Percentiles rank a stretch among this genome's conserved stretches.
phyloP scores from a whole-genome alignment of 2,888 invertebrate species.

The Epirrhoe alternata region DNA sequence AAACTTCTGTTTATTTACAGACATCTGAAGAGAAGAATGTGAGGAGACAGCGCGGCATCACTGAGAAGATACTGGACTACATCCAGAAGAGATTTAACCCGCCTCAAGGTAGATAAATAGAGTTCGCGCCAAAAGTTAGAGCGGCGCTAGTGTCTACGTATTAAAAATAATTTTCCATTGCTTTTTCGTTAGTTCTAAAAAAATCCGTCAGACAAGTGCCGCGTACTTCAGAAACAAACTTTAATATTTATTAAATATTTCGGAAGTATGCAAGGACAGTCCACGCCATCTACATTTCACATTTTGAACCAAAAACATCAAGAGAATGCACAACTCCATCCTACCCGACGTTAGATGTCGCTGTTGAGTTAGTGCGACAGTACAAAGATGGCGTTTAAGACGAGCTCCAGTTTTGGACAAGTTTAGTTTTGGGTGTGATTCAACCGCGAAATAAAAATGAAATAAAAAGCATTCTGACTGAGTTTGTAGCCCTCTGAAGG shows the following conservation, averaged over 20 bases:
- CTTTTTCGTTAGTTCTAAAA: too few relatives aligned
- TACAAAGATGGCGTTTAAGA: constrained; percentile 2
- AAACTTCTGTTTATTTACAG: constrained; percentile 46
- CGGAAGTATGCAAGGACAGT: too few relatives aligned
- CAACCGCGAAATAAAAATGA: too few relatives aligned
- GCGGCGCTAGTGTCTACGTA: too few relatives aligned
- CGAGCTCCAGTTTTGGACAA: neutral
- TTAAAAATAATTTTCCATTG: too few relatives aligned
- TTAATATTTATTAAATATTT: too few relatives aligned
- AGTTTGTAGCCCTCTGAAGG: too few relatives aligned
- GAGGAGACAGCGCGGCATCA: constrained; percentile 52
- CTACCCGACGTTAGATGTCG: constrained; percentile 7
- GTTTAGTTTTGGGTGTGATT: too few relatives aligned
- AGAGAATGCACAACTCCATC: neutral
- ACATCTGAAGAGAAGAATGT: constrained; percentile 50
- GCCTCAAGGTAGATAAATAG: constrained; percentile 48
- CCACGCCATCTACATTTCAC: constrained; percentile 11
- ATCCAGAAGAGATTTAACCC: constrained; percentile 56
- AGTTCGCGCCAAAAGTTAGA: too few relatives aligned
- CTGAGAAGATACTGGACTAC: constrained; percentile 57
- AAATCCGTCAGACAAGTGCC: too few relatives aligned
- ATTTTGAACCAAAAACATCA: neutral
- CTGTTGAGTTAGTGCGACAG: neutral
- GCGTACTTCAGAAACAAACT: too few relatives aligned
- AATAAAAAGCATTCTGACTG: too few relatives aligned